Evolutionary conservation across 2,888 invertebrate genomes (phyloP).

Genomic region (Lagria hirta): DNA sequence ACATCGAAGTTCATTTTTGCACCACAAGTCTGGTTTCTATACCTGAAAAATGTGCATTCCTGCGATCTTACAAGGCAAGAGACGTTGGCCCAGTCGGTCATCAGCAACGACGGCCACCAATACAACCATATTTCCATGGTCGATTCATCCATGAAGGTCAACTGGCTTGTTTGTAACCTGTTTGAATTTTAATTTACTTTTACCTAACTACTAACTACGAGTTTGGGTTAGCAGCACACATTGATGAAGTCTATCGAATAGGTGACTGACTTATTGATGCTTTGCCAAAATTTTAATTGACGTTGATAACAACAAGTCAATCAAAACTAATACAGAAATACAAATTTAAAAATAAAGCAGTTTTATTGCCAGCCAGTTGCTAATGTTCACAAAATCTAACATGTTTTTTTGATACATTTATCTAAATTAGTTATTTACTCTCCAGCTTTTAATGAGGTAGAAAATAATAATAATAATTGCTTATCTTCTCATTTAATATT

Average conservation of each 20-base stretch:
- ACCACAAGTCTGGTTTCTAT: conserved; percentile 15
- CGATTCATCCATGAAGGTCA: too few species aligned
- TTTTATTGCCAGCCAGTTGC: too few species aligned
- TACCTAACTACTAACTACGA: neutral
- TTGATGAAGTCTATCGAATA: neutral
- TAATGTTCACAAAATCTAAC: too few species aligned
- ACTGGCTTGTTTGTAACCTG: too few species aligned
- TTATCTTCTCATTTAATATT: too few species aligned
- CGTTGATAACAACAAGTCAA: conserved; percentile 18
- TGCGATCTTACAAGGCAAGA: conserved; percentile 19
- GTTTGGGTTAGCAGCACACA: conserved; percentile 9
- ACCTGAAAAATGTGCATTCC: conserved; percentile 21
- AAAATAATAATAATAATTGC: too few species aligned
- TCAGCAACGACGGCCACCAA: conserved; percentile 9
- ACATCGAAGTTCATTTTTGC: too few species aligned
- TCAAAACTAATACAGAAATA: conserved; percentile 8
- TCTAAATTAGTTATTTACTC: too few species aligned
- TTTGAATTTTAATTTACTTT: too few species aligned
- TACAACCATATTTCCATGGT: too few species aligned
- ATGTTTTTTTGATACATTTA: too few species aligned
- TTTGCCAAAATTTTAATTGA: conserved; percentile 18
- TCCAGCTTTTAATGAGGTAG: too few species aligned
- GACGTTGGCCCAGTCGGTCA: conserved; percentile 23
- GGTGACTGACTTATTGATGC: conserved; percentile 6
- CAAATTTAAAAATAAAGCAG: conserved; percentile 1